Base-by-base conservation (phyloP, 2,797 vertebrate species). In the Oryzias sinensis region DNA sequence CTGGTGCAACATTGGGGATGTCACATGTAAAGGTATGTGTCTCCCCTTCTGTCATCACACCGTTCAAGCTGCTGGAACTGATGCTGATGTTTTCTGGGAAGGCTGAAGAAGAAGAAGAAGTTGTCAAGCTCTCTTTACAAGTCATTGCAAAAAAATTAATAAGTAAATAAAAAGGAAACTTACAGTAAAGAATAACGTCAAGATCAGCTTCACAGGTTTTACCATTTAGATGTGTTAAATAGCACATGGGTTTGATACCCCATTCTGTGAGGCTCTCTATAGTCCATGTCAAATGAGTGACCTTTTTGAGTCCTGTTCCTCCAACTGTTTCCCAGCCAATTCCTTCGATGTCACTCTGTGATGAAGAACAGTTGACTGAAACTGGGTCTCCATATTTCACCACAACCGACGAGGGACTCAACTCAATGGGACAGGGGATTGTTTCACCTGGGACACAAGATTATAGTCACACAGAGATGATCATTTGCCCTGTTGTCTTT, bases 301-400 rank as follows among this genome's bases (percentile, higher is more conserved):
- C 55, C 0, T 0, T 0, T 0, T 1, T 0, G 1, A 0, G 0
- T 0, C 2, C 0, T 0, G 0, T 72, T 13, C 33, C 56, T 14
- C 52, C 72, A 0, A 5, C 0, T 56, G 48, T 42, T 67, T 92
- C 90, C 89, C 88, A 90, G 42, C 83, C 86, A 0, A 92, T 68
- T 4, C 33, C 25, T 0, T 0, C 0, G 1, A 43, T 1, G 0
- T 5, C 0, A 5, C 0, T 3, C 5, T 3, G 29, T 1, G 71
- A 43, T 24, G 79, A 25, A 42, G 29, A 87, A 58, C 91, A 92
- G 81, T 75, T 86, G 37, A 81, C 51, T 2, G 62, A 68, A 9
- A 86, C 70, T 1, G 74, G 11, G 52, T 65, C 66, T 72, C 86
- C 87, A 70, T 86, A 48, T 71, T 1, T 69, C 54, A 89, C 76